Evolutionary conservation across 2,113 vertebrate species (phyloP).

Genomic region (Monarcha castaneiventris): DNA sequence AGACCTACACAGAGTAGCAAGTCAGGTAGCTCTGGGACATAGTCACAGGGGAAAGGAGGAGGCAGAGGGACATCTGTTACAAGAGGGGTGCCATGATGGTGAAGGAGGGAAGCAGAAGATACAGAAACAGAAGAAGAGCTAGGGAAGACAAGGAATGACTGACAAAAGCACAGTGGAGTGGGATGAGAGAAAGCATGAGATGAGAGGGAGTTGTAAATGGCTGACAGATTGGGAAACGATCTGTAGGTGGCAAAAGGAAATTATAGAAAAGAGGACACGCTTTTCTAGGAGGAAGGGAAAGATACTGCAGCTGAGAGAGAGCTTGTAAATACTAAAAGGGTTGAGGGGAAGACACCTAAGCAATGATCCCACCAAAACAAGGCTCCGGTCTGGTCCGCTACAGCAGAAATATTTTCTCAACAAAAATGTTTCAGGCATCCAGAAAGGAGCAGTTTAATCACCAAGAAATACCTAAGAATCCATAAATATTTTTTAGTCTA

Average conservation of each 20-base stretch:
- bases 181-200: conserved; percentile 14
- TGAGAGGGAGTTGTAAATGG: conserved; percentile 33
- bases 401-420: not conserved
- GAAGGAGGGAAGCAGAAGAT: not conserved
- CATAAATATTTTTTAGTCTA: not conserved
- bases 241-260: conserved; percentile 41
- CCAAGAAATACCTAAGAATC: not conserved
- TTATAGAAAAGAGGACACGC: conserved; percentile 13
- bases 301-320: not conserved
- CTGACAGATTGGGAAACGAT: conserved; percentile 14
- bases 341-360: not conserved
- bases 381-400: not conserved
- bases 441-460: not conserved
- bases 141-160: not conserved
- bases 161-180: conserved; percentile 47
- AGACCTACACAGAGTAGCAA: not conserved
- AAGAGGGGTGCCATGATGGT: not conserved
- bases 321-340: not conserved
- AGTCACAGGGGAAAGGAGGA: not conserved
- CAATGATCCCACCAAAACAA: not conserved
- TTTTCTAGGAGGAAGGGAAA: not conserved
- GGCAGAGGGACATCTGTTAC: not conserved
- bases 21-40: not conserved
- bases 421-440: not conserved
- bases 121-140: not conserved